These are phyloP conservation scores for Megalops atlanticus DNA, from an alignment of 2,113 vertebrate species.

Conservation along the genomic window DNA sequence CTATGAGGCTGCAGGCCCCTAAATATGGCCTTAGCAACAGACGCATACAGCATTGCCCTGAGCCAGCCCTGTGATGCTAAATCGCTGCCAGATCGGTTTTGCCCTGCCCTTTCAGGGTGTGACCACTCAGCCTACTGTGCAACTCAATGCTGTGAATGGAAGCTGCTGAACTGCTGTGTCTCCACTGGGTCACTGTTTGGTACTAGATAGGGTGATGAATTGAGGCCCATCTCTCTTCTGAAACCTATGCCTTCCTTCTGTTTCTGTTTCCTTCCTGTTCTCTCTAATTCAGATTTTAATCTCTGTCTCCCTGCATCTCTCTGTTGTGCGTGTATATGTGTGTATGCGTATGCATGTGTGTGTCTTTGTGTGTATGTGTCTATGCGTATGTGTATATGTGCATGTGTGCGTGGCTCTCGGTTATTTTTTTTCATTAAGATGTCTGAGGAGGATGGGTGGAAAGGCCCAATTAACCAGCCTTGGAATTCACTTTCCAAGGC, in stretches of 20 bases:
- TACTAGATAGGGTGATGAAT: not conserved
- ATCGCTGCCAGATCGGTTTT: not conserved
- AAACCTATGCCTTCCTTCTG: too few species aligned
- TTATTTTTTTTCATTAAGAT: not conserved
- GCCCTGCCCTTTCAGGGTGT: too few species aligned
- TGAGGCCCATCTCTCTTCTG: not conserved
- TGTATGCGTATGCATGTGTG: not conserved
- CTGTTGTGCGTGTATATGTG: not conserved
- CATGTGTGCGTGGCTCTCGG: not conserved
- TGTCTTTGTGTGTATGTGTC: not conserved
- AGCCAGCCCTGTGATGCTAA: too few species aligned
- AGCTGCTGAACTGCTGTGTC: not conserved
- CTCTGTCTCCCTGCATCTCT: not conserved
- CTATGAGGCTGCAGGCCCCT: not conserved
- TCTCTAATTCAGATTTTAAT: not conserved
- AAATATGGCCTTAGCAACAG: not conserved
- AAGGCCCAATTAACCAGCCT: slow-evolving; percentile 49
- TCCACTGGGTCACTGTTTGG: not conserved
- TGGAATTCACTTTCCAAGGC: slow-evolving; percentile 49
- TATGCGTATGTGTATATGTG: not conserved
- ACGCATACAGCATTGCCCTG: too few species aligned
- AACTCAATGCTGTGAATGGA: too few species aligned
- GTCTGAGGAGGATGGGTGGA: slow-evolving; percentile 24
- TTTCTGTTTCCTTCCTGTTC: not conserved
- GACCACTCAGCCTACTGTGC: too few species aligned